Conservation (phyloP, 1,140 invertebrate species). For the Apis florea region DNA sequence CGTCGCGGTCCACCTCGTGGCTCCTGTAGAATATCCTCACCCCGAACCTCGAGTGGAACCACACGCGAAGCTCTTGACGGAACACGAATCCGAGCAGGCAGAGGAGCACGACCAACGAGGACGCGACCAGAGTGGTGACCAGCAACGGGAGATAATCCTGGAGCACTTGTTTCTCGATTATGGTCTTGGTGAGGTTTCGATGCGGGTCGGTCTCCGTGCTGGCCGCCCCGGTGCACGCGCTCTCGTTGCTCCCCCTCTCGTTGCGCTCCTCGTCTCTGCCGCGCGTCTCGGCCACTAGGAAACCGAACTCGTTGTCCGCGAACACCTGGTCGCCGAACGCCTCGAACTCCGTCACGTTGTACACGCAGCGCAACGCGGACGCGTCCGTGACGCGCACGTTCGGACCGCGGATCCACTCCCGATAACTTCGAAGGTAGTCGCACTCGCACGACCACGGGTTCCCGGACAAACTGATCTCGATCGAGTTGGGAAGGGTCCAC, state of each 20-base stretch:
- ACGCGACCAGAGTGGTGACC: constrained; percentile 86
- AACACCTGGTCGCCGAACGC: constrained; percentile 82
- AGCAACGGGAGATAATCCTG: constrained; percentile 91
- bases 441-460: constrained; percentile 96
- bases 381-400: constrained; percentile 84
- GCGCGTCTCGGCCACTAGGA: constrained; percentile 55
- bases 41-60: constrained; percentile 94
- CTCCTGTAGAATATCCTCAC: constrained; percentile 89
- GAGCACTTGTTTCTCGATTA: constrained; percentile 85
- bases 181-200: constrained; percentile 86
- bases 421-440: constrained; percentile 88
- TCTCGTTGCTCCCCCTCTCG: constrained; percentile 77
- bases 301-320: constrained; percentile 82
- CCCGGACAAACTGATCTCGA: constrained; percentile 85
- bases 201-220: constrained; percentile 86
- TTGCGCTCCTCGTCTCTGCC: constrained; percentile 53
- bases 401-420: constrained; percentile 87
- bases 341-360: constrained; percentile 82
- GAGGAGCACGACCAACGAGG: constrained; percentile 86
- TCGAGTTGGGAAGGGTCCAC: constrained; percentile 86
- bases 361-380: constrained; percentile 83
- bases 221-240: constrained; percentile 82
- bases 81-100: constrained; percentile 89
- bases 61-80: constrained; percentile 92
- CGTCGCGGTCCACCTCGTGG: constrained; percentile 87